Base-by-base conservation (phyloP, 2,888 invertebrate species). In the Melikaiella ostensackeni region DNA sequence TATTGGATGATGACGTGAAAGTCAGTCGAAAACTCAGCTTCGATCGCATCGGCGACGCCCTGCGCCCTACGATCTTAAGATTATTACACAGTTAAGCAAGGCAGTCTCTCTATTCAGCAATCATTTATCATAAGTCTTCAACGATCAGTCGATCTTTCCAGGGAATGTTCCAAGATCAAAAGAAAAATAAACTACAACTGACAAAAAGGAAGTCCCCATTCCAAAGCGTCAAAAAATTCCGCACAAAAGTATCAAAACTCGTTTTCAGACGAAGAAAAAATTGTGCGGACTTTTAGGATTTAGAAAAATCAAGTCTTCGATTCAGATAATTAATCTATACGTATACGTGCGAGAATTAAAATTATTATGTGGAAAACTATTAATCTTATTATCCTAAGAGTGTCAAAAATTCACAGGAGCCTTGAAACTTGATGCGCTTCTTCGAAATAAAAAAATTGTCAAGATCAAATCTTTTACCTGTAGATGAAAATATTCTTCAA, bases 1-100 rank as follows among this genome's bases (percentile, higher is more conserved):
- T 86, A 81, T 84, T 80, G 75, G 83, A 86, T 87, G 90, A 90
- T 88, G 87, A 80, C 86, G 86, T 89, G 90, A 90, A 89, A 90
- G 89, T 90, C 90, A 88, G 88, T 80, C 87, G 81, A 82, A 84
- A 80, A 62, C 73, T 21, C 35, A 35, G 33, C 50, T 57, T 75
- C 38, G 50, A 79, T 76, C 73, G 79, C 77, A 42, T 76, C 38
- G 50, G 6, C 27, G 70, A 70, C 50, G 16, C 30, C 50, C 70
- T 70, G 70, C 70, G 30, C 70, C 30, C 46, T 70, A 70, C 9
- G 30, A 70, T 30, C 70, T 70, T 70, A 33, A 42, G 27, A 33
- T 70, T 50, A 70, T 50, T 30, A 50, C 30, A 70, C 30, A 70
- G 46, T 70, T 50, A 70, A 30, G 33, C 50, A 55, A 55, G 50